These are phyloP conservation scores for Eilema griseolum DNA, from an alignment of 2,888 invertebrate species.

Conservation along the genomic window DNA sequence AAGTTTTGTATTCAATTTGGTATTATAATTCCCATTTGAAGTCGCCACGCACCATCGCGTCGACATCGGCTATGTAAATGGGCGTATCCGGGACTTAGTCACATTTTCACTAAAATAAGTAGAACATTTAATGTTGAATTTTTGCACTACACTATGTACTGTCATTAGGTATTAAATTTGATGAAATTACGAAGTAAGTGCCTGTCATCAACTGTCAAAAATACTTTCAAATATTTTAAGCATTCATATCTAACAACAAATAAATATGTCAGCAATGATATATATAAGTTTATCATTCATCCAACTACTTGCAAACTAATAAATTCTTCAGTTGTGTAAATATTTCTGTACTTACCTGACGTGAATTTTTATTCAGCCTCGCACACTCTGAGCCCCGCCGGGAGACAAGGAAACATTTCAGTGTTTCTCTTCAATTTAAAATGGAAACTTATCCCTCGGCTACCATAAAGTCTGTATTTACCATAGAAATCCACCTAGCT, in stretches of 20 bases:
- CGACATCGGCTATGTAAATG: constrained; percentile 87
- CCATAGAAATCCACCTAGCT: constrained; percentile 84
- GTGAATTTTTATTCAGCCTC: constrained; percentile 82
- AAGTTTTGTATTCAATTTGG: constrained; percentile 88
- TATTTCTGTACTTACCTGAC: constrained; percentile 79
- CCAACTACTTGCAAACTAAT: constrained; percentile 64
- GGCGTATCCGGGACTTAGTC: constrained; percentile 83
- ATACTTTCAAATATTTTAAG: background rate
- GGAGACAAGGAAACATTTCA: constrained; percentile 83
- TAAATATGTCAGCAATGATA: constrained; percentile 25
- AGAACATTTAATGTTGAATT: constrained; percentile 62
- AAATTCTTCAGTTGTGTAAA: constrained; percentile 77
- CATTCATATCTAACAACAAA: background rate
- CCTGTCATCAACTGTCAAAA: background rate
- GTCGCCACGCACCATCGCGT: constrained; percentile 87
- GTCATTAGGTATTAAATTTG: background rate
- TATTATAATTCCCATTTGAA: constrained; percentile 88
- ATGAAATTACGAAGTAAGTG: background rate
- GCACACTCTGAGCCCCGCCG: constrained; percentile 69
- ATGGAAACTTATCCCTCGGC: constrained; percentile 85
- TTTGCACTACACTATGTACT: background rate
- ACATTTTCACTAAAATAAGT: constrained; percentile 77
- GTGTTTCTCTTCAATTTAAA: constrained; percentile 85
- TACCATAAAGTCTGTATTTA: constrained; percentile 86
- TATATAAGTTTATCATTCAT: constrained; percentile 63